phyloP scores from a whole-genome alignment of 2,113 vertebrate genomes.

The Maccullochella peelii region DNA sequence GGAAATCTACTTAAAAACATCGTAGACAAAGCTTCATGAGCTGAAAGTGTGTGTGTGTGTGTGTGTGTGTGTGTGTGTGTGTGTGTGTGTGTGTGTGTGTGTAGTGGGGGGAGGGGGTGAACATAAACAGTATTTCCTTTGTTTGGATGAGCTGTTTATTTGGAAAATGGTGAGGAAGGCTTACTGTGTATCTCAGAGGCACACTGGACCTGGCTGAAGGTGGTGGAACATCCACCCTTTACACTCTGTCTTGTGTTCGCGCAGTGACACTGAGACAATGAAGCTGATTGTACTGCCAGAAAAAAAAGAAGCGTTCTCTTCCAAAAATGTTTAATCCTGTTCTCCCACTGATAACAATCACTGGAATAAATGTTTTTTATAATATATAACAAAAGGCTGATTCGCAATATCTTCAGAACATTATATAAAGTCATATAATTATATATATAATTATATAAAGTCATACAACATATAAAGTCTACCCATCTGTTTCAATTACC shows the following conservation, averaged over 20 bases:
- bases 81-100: slow-evolving; percentile 14
- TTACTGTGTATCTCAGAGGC: slow-evolving; percentile 58
- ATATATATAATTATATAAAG: no score
- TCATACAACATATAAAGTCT: slow-evolving; percentile 10
- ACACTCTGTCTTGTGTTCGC: slow-evolving; percentile 52
- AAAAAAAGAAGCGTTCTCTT: slow-evolving; percentile 62
- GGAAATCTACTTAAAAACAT: slow-evolving; percentile 84
- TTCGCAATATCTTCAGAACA: slow-evolving; percentile 2
- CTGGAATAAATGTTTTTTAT: slow-evolving; percentile 49
- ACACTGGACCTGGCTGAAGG: slow-evolving; percentile 67
- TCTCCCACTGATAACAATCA: slow-evolving; percentile 49
- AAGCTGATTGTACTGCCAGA: slow-evolving; percentile 32
- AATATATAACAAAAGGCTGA: slow-evolving; percentile 26
- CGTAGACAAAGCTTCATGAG: slow-evolving; percentile 77
- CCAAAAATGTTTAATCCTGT: slow-evolving; percentile 58
- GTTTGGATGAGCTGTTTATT: slow-evolving; percentile 83
- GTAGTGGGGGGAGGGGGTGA: slow-evolving; percentile 21
- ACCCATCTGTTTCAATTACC: not conserved
- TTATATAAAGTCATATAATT: no score
- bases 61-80: slow-evolving; percentile 4
- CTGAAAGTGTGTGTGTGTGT: slow-evolving; percentile 51
- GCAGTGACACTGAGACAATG: slow-evolving; percentile 62
- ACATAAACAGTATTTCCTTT: slow-evolving; percentile 78
- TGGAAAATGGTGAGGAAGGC: slow-evolving; percentile 71
- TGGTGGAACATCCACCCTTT: slow-evolving; percentile 75